Percentiles rank a stretch among this genome's conserved stretches.
Conservation (phyloP, 2,797 vertebrate genomes). For the Lacerta agilis region DNA sequence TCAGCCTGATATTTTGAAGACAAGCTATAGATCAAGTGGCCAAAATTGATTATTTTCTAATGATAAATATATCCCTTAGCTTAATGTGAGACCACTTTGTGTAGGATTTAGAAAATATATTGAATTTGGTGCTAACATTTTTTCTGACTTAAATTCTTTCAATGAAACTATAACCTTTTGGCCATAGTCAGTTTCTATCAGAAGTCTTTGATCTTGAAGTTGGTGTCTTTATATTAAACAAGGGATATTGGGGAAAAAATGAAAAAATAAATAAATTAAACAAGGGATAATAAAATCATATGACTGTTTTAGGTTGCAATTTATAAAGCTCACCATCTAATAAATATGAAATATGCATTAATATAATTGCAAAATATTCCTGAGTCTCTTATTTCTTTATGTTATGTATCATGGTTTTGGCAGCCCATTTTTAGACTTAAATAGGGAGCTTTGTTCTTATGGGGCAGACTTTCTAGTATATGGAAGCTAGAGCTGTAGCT, state of each 20-base stretch:
- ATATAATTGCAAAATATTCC: background rate
- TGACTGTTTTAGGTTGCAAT: background rate
- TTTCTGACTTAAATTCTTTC: background rate
- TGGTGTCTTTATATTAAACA: slow-evolving; percentile 13
- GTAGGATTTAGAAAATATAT: background rate
- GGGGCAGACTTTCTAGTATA: background rate
- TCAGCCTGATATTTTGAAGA: background rate
- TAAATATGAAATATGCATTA: background rate
- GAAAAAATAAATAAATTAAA: no score
- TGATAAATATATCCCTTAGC: slow-evolving; percentile 33
- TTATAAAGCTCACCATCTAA: slow-evolving; percentile 5
- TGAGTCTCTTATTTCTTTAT: background rate
- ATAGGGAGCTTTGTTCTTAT: background rate
- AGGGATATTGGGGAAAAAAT: no score
- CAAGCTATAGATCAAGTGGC: background rate
- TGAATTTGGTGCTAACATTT: background rate
- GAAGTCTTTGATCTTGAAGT: slow-evolving; percentile 2
- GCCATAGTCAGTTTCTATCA: background rate
- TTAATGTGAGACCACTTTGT: slow-evolving; percentile 36
- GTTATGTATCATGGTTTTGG: background rate
- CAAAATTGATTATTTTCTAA: slow-evolving; percentile 10
- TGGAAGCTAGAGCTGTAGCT: background rate
- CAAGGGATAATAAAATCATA: background rate
- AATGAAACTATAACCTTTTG: slow-evolving; percentile 9
- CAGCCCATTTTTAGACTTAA: slow-evolving; percentile 2